Percentiles rank a stretch among this genome's conserved stretches.
These are phyloP conservation scores for Drosophila ambigua DNA, from an alignment of 1,140 invertebrate genomes.

Conservation along the genomic window DNA sequence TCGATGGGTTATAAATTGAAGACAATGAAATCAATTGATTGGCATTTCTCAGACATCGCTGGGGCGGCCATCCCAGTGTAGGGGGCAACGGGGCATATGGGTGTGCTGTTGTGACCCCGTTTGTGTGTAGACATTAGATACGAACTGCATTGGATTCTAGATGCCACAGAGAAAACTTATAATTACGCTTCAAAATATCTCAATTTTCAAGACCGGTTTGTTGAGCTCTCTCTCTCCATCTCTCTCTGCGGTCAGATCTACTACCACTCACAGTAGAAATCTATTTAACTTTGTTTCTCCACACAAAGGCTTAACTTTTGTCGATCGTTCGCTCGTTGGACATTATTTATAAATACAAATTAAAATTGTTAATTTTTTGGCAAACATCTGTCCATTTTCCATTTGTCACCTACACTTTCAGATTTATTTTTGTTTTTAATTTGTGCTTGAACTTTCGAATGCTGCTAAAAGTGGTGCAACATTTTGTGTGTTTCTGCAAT, in stretches of 20 bases:
- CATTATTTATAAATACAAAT: constrained; percentile 44
- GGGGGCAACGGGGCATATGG: constrained; percentile 31
- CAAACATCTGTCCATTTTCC: constrained; percentile 35
- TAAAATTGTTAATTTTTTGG: constrained; percentile 47
- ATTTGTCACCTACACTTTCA: constrained; percentile 72
- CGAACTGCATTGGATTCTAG: constrained; percentile 28
- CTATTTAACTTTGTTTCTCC: constrained; percentile 21
- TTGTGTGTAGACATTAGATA: constrained; percentile 19
- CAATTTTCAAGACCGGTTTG: constrained; percentile 74
- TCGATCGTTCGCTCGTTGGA: constrained; percentile 4
- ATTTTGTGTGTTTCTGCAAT: constrained; percentile 53
- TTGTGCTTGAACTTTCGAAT: constrained; percentile 18
- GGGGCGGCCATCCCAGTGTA: constrained; percentile 11
- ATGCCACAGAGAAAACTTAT: constrained; percentile 47
- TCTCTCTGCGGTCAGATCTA: constrained; percentile 4
- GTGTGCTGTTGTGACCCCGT: constrained; percentile 70
- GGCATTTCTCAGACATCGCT: constrained; percentile 59
- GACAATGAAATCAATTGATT: constrained; percentile 83
- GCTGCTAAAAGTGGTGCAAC: constrained; percentile 69
- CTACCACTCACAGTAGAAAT: constrained; percentile 31
- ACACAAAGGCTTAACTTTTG: constrained; percentile 3
- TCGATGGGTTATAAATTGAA: constrained; percentile 81
- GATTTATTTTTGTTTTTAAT: constrained; percentile 39
- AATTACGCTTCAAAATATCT: constrained; percentile 73
- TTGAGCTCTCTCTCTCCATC: neutral